Evolutionary conservation across 2,888 invertebrate species (phyloP).

Genomic region (Dioctria linearis): DNA sequence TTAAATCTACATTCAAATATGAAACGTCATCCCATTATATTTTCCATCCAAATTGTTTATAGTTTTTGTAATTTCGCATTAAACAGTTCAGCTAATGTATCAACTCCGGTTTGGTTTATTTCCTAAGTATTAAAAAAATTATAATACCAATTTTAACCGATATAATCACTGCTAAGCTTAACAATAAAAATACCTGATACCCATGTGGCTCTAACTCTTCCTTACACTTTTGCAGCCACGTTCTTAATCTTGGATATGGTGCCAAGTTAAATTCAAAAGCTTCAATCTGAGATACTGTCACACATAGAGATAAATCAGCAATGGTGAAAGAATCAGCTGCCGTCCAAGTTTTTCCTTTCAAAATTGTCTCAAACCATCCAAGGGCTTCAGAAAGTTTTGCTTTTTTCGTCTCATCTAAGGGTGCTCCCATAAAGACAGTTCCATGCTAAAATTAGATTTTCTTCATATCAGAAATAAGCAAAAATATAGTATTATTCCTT

Average conservation of each 20-base stretch:
- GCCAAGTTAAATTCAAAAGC: conserved; percentile 73
- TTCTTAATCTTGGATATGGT: conserved; percentile 72
- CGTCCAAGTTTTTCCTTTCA: conserved; percentile 74
- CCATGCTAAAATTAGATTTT: conserved; percentile 68
- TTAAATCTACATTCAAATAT: conserved; percentile 1
- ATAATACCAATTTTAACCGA: background rate
- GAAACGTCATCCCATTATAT: background rate
- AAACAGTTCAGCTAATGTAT: conserved; percentile 73
- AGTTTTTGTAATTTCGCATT: conserved; percentile 70
- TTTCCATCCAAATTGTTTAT: background rate
- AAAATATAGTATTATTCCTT: conserved; percentile 62
- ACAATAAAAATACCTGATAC: conserved; percentile 72
- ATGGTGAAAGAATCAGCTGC: conserved; percentile 74
- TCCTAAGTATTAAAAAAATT: conserved; percentile 64
- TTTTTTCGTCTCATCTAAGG: conserved; percentile 71
- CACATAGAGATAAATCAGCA: conserved; percentile 68
- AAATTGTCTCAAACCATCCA: conserved; percentile 73
- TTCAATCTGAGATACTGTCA: conserved; percentile 70
- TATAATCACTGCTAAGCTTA: background rate
- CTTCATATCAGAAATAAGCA: background rate
- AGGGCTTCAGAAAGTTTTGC: conserved; percentile 74
- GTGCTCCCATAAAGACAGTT: conserved; percentile 71
- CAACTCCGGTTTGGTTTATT: conserved; percentile 75
- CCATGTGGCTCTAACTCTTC: conserved; percentile 77
- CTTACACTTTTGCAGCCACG: conserved; percentile 80